Evolutionary conservation across 2,888 invertebrate genomes (phyloP), one percentile per base, ranked within the genome.

Genomic region (Macroteleia sp.): DNA sequence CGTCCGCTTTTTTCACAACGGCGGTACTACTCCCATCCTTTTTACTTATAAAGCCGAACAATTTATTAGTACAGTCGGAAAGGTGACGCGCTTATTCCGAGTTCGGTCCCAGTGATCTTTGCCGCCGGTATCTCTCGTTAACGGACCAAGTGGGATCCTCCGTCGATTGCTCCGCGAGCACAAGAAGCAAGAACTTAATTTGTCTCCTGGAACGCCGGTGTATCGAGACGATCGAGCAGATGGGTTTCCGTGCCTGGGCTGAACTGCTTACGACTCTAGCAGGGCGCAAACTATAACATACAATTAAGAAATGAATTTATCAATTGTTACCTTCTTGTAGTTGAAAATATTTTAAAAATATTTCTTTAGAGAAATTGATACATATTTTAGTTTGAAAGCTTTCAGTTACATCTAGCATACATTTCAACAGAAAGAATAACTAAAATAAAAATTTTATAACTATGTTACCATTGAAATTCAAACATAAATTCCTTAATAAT

Each of bases 121-220:
- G 83, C 83, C 83, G 82, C 81, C 83, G 48, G 80, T 71, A 74
- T 77, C 81, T 76, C 83, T 82, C 82, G 83, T 82, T 83, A 83
- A 83, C 82, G 81, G 80, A 76, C 74, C 79, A 74, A 75, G 75
- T 76, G 79, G 81, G 83, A 83, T 82, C 80, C 67, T 73, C 70
- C 80, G 81, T 81, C 82, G 83, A 85, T 87, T 82, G 83, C 80
- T 80, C 57, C 67, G 80, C 79, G n/a, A n/a, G n/a, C n/a, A 67
- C 82, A 81, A 85, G 78, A 79, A 81, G 85, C 87, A 88, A 89
- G 88, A 89, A 89, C 85, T 88, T 88, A 88, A 89, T 89, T 88
- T 87, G 88, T 88, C 88, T 88, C 86, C 78, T 84, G 86, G 87
- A 88, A 89, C 86, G 87, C 85, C 81, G 83, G 80, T 69, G 75